Conservation (phyloP, 2,113 vertebrate species). For the Percopsis transmontana region DNA sequence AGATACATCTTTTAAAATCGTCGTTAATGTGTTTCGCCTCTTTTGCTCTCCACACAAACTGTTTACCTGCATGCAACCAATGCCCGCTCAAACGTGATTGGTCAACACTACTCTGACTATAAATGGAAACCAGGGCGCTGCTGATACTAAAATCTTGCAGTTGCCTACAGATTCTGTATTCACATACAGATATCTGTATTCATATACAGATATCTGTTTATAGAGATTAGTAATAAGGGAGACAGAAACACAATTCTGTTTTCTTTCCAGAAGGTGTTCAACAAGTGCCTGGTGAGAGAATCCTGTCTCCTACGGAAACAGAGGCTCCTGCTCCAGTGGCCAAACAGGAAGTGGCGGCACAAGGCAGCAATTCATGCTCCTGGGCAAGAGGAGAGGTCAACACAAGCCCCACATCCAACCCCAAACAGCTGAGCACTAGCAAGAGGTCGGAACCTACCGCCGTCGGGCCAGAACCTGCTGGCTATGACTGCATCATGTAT, state of each 20-base stretch:
- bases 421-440: neutral
- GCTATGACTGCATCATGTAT: constrained; percentile 32
- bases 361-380: neutral
- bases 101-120: no score
- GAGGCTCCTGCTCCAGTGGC: constrained; percentile 24
- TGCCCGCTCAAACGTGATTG: no score
- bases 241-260: neutral
- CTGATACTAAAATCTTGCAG: no score
- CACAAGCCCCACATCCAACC: constrained; percentile 20
- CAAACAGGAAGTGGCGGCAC: constrained; percentile 50
- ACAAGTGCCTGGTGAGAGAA: neutral
- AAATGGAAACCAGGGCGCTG: no score
- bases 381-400: constrained; percentile 45
- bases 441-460: constrained; percentile 19
- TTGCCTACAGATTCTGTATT: no score
- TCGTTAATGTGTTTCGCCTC: no score
- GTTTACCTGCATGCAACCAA: no score
- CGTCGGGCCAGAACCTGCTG: neutral
- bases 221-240: no score
- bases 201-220: no score
- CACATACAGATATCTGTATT: no score
- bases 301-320: neutral
- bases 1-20: no score
- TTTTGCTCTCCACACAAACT: no score
- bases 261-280: constrained; percentile 15